A percentile compares a stretch with the other conserved stretches of the same genome.
phyloP scores from a whole-genome alignment of 2,113 vertebrate genomes.

The Chaetorhynchus papuensis region DNA sequence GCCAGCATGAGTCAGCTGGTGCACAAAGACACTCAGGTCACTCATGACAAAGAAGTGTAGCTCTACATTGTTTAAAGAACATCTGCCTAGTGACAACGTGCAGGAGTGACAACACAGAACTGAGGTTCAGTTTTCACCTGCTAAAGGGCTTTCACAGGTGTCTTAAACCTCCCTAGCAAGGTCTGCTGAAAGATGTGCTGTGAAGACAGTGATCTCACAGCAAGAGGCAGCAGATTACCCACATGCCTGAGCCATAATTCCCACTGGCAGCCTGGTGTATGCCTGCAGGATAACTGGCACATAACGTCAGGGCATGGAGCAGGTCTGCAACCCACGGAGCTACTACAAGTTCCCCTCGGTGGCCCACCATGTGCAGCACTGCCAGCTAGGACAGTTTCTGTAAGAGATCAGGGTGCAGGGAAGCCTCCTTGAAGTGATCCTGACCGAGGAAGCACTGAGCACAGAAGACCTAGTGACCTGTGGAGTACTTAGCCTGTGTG shows the following conservation, averaged over 20 bases:
- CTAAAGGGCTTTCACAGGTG: neutral
- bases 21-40: neutral
- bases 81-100: fast-evolving
- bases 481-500: neutral
- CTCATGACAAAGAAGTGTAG: neutral
- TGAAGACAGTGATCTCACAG: neutral
- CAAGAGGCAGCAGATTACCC: neutral
- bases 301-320: fast-evolving
- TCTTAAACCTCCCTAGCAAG: neutral
- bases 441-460: neutral
- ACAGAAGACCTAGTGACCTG: fast-evolving
- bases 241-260: neutral
- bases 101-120: neutral
- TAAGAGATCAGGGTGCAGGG: neutral
- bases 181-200: neutral
- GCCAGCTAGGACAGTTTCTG: neutral
- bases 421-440: neutral
- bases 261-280: neutral
- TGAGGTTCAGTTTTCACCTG: neutral
- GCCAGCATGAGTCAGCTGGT: neutral
- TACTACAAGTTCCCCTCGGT: fast-evolving
- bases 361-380: neutral
- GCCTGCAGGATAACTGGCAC: neutral
- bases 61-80: neutral
- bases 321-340: fast-evolving